Evolutionary conservation across 2,888 invertebrate species (phyloP).

Genomic region (Dromius quadrimaculatus): DNA sequence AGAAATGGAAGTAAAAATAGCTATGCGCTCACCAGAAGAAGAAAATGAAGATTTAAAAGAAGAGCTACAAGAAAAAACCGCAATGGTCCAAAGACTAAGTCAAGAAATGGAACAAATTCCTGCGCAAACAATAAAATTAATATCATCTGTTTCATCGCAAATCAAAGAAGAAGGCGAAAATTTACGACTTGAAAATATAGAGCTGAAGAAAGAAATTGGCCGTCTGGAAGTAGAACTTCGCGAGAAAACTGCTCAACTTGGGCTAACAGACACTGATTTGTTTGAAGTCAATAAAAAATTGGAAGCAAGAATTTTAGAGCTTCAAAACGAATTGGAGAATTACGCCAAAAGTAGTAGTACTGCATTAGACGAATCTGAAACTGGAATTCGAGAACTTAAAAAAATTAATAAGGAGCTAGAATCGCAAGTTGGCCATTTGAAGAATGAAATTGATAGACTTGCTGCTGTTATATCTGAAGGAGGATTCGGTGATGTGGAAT

Average conservation of each 20-base stretch:
- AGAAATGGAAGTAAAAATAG: no score
- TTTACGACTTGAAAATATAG: slow-evolving; percentile 57
- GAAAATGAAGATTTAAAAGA: slow-evolving; percentile 23
- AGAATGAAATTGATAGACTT: slow-evolving; percentile 22
- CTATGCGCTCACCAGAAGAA: slow-evolving; percentile 17
- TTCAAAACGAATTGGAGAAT: neutral
- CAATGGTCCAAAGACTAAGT: slow-evolving; percentile 13
- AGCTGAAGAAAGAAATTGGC: slow-evolving; percentile 53
- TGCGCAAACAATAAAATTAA: slow-evolving; percentile 30
- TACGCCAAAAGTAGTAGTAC: neutral
- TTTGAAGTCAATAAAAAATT: slow-evolving; percentile 9
- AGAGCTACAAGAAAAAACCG: slow-evolving; percentile 12
- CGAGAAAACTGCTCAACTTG: neutral
- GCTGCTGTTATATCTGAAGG: neutral
- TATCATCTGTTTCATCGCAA: slow-evolving; percentile 35
- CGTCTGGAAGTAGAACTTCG: neutral
- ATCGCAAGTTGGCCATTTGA: slow-evolving; percentile 10
- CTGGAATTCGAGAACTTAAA: neutral
- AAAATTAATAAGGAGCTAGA: slow-evolving; percentile 7
- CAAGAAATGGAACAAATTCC: slow-evolving; percentile 39
- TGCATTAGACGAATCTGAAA: neutral
- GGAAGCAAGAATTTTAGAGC: slow-evolving; percentile 2
- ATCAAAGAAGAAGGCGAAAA: slow-evolving; percentile 29
- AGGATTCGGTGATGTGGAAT: no score
- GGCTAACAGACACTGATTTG: neutral